Conservation (phyloP, 2,113 vertebrate species). For the Falco punctatus region DNA sequence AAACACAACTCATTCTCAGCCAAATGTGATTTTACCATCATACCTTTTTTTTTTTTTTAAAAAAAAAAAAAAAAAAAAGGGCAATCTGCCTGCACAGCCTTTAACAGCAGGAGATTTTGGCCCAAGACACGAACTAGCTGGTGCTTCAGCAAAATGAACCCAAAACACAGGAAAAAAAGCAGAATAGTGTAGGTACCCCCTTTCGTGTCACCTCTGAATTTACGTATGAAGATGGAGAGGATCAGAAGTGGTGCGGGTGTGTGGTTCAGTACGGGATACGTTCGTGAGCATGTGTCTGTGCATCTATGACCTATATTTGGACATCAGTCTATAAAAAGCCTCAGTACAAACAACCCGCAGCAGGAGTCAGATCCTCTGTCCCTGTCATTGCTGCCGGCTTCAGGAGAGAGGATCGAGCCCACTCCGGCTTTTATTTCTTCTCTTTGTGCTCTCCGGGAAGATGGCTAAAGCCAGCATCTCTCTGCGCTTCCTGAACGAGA, state of each 20-base stretch:
- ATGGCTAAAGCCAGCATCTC: slow-evolving; percentile 71
- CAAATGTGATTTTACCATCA: background rate
- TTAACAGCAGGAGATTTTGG: background rate
- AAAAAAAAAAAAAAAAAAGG: background rate
- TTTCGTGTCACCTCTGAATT: background rate
- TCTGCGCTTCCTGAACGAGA: slow-evolving; percentile 69
- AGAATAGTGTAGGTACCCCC: no score
- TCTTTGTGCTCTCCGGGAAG: slow-evolving; percentile 20
- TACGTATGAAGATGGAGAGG: fast-evolving
- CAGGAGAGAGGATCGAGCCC: background rate
- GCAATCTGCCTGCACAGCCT: background rate
- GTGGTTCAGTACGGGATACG: background rate
- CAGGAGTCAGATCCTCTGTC: slow-evolving; percentile 11
- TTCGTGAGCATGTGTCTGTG: slow-evolving; percentile 14
- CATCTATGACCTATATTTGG: slow-evolving; percentile 75
- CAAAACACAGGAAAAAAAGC: background rate
- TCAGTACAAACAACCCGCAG: slow-evolving; percentile 52
- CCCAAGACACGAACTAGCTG: background rate
- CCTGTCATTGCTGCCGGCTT: slow-evolving; percentile 2
- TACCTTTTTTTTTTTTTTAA: background rate
- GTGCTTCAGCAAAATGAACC: background rate
- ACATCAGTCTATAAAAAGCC: slow-evolving; percentile 78
- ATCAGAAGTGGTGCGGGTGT: background rate
- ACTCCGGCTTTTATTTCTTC: background rate
- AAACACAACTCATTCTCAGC: background rate